A percentile compares a stretch with the other conserved stretches of the same genome.
Conservation (phyloP, 2,888 invertebrate genomes). For the Netelia inedita region DNA sequence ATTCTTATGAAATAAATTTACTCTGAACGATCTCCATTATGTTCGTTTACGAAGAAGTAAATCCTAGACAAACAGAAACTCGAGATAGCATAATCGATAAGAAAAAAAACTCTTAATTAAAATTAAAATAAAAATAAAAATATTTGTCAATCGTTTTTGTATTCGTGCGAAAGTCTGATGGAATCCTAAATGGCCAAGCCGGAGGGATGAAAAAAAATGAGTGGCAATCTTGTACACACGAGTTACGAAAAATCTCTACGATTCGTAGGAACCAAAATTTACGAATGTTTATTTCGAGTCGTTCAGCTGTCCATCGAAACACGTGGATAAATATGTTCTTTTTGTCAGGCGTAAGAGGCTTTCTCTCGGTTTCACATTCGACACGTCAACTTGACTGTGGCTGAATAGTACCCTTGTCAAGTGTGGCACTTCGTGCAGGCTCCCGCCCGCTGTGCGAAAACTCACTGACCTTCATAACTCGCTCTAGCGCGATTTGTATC, state of each 20-base stretch:
- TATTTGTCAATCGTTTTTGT: too few relatives aligned
- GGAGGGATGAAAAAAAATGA: neutral
- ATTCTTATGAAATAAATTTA: too few relatives aligned
- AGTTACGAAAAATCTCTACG: neutral
- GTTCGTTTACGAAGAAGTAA: too few relatives aligned
- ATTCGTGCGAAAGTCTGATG: too few relatives aligned
- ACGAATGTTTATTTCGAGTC: slow-evolving; percentile 38
- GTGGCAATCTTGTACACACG: neutral
- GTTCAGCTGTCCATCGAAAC: slow-evolving; percentile 54
- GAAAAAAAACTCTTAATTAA: too few relatives aligned
- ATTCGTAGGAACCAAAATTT: slow-evolving; percentile 12
- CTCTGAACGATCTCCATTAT: too few relatives aligned
- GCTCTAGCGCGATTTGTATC: slow-evolving; percentile 64
- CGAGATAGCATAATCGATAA: too few relatives aligned
- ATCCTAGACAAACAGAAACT: too few relatives aligned
- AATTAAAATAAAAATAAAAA: too few relatives aligned
- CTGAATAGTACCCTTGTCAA: slow-evolving; percentile 59
- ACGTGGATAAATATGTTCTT: slow-evolving; percentile 56
- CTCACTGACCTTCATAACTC: slow-evolving; percentile 64
- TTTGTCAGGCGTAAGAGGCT: slow-evolving; percentile 47
- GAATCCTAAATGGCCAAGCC: too few relatives aligned
- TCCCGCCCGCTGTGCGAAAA: slow-evolving; percentile 50
- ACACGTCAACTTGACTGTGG: slow-evolving; percentile 58
- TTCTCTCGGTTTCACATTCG: slow-evolving; percentile 60
- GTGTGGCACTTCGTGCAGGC: slow-evolving; percentile 24